Base-by-base conservation (phyloP, 2,797 vertebrate genomes). In the Sitta carolinensis region DNA sequence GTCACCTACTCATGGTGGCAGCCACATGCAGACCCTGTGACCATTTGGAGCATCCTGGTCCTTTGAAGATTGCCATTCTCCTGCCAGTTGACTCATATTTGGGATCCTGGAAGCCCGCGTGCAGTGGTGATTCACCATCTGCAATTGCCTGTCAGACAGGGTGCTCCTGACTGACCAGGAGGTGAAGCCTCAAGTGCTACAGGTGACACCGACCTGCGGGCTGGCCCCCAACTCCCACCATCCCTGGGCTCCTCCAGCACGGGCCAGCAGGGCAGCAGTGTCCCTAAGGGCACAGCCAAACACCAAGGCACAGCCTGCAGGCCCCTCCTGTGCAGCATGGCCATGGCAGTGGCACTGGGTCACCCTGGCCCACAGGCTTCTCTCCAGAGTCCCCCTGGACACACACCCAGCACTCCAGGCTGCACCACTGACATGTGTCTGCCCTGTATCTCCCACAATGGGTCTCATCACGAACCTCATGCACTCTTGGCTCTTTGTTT, bases 121-220 rank as follows among this genome's bases (percentile, higher is more conserved):
- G 64, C 19, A 42, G 85, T 1, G 7, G 54, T 94, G 93, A 96
- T 96, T 96, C 96, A 93, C 84, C 80, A 81, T 88, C 95, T 86
- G 96, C 87, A 83, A 52, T 70, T 91, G 64, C 38, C 81, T 5
- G 4, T 69, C 84, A 81, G 38, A 61, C 11, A 2, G 1, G 13
- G 77, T 3, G 1, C 69, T 94, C 86, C 86, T 29, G 80, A 47
- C 54, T 40, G 51, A 59, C 76, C 16, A 17, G n/a, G 84, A 86
- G 94, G 80, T 52, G 64, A 93, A 90, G n/a, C 30, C 40, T 58
- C 21, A 3, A 48, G 59, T 4, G 7, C 90, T 16, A 6, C 85
- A 91, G 92, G 94, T 94, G 84, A 64, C 7, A 32, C 13, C 0
- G 2, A 83, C 63, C 67, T 4, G 2, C 0, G 0, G 15, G 25